These are phyloP conservation scores for Haliclystus octoradiatus DNA, from an alignment of 30 jellyfish, hydroid and myxozoan genomes.

Conservation along the genomic window DNA sequence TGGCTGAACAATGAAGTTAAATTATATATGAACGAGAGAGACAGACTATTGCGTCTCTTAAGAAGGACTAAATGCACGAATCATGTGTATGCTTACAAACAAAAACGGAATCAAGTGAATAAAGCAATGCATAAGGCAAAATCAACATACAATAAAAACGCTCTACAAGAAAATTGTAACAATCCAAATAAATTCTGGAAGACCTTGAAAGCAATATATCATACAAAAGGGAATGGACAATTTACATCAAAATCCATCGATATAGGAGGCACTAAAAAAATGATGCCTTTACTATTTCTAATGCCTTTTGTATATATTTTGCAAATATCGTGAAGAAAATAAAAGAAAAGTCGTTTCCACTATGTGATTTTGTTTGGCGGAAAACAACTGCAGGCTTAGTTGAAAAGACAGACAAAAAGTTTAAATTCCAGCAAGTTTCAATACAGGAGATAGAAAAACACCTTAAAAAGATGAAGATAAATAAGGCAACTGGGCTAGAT, in stretches of 20 bases:
- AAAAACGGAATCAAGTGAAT: constrained; percentile 5
- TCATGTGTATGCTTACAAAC: constrained; percentile 15
- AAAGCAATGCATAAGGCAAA: constrained; percentile 8
- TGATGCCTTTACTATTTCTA: constrained; percentile 1
- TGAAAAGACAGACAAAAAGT: background rate
- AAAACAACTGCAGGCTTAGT: background rate
- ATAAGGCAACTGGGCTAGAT: constrained; percentile 39
- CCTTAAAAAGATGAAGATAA: constrained; percentile 7
- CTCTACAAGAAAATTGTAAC: constrained; percentile 4
- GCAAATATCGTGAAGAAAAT: constrained; percentile 13
- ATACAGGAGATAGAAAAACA: constrained; percentile 5
- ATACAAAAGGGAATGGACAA: too few relatives aligned
- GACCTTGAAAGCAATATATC: too few relatives aligned
- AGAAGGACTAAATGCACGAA: constrained; percentile 27
- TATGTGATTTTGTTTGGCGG: constrained; percentile 1
- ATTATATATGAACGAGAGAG: constrained; percentile 25
- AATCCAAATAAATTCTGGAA: too few relatives aligned
- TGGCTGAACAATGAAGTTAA: constrained; percentile 26
- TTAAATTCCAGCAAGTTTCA: constrained; percentile 4
- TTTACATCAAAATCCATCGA: too few relatives aligned
- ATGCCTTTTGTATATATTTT: constrained; percentile 22
- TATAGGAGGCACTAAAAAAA: too few relatives aligned
- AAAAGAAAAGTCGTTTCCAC: too few relatives aligned
- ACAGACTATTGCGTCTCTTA: constrained; percentile 21
- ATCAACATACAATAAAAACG: constrained; percentile 2